Base-by-base conservation (phyloP, 1,140 invertebrate species). In the Hyposmocoma kahamanoa region DNA sequence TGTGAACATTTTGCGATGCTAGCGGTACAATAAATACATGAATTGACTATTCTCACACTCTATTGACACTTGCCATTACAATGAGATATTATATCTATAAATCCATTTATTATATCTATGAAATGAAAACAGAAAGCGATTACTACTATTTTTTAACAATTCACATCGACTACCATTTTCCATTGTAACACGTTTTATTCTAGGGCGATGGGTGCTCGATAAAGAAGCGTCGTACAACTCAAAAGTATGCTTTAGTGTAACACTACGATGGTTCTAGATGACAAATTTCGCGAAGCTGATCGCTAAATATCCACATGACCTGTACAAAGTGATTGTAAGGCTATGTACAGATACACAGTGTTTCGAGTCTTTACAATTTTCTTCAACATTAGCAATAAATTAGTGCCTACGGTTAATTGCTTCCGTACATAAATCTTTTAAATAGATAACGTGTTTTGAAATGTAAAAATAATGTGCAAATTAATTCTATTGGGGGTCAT, bases 231-330 rank as follows among this genome's bases (percentile, higher is more conserved):
- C 67, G 59, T 62, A 28, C 15, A 74, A 76, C 74, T 41, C 62
- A 74, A 76, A 73, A 6, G 24, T 28, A 69, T 66, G 63, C 71
- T 62, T 59, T 50, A 62, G 60, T 53, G 41, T 57, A 65, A 65
- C 53, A 28, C 64, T 75, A 75, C 50, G 44, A 71, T 73, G 70
- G 53, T 44, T 59, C 68, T 64, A 69, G 67, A 62, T 68, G 62
- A 55, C n/a, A n/a, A n/a, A n/a, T 64, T 71, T 73, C 72, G 72
- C 75, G 76, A 79, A 79, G 67, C 67, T 70, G 69, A 85, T 83
- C 82, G 82, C 78, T 72, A 83, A 85, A 85, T 83, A 85, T 85
- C 82, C 82, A 85, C 82, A 85, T 85, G 76, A 85, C 82, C 82
- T 83, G 78, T 79, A 85, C 82, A 85, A 67, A 41, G 50, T 38